A percentile compares a stretch with the other conserved stretches of the same genome.
phyloP scores from a whole-genome alignment of 1,140 invertebrate species.

The Zophobas atratus region DNA sequence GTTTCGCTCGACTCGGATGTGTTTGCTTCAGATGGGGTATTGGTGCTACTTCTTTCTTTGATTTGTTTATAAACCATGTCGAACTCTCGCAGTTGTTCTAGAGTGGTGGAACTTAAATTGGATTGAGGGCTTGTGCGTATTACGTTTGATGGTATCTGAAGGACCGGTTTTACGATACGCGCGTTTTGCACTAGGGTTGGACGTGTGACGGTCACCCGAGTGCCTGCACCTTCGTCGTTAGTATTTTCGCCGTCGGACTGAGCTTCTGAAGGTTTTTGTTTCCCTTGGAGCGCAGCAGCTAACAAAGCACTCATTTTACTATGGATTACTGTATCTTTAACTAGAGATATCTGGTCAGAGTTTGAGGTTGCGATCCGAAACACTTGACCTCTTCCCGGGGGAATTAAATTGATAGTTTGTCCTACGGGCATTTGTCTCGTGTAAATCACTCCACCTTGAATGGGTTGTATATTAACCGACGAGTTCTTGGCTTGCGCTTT shows the following conservation, averaged over 20 bases:
- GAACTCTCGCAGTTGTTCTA: constrained; percentile 86
- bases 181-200: constrained; percentile 68
- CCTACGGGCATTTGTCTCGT: constrained; percentile 74
- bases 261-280: constrained; percentile 56
- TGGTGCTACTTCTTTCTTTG: constrained; percentile 76
- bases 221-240: constrained; percentile 59
- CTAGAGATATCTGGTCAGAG: constrained; percentile 65
- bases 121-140: constrained; percentile 70
- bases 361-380: constrained; percentile 66
- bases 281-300: constrained; percentile 67
- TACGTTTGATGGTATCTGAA: constrained; percentile 74
- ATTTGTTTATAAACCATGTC: constrained; percentile 87
- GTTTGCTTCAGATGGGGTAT: constrained; percentile 56
- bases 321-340: constrained; percentile 67
- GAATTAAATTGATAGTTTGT: constrained; percentile 75
- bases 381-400: constrained; percentile 65
- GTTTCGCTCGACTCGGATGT: constrained; percentile 52
- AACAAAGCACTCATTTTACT: constrained; percentile 69
- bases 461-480: constrained; percentile 69
- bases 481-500: constrained; percentile 57
- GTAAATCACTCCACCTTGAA: constrained; percentile 76
- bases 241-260: constrained; percentile 64
- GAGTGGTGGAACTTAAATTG: constrained; percentile 71
- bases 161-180: constrained; percentile 71
- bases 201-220: constrained; percentile 55